Evolutionary conservation across 2,113 vertebrate species (phyloP), one percentile per base, ranked within the genome.

Genomic region (Tetrao urogallus): DNA sequence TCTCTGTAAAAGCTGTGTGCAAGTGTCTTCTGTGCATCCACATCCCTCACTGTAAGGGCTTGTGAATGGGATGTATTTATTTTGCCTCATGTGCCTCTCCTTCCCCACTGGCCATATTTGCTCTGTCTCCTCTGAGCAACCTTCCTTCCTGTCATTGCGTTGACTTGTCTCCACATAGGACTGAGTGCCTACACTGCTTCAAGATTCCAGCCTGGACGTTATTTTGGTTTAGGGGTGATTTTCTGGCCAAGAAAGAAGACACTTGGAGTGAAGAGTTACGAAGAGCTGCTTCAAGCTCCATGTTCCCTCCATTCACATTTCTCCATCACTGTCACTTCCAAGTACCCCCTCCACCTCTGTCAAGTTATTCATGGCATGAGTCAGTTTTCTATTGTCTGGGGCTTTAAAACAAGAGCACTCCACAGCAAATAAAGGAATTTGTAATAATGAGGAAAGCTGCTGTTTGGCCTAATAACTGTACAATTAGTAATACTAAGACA

Each of bases 401-500:
- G 36, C 83, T 87, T 94, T 96, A 90, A 90, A 65, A 60, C 38
- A 72, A 43, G 22, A 93, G 20, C 34, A 42, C 48, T 66, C 38
- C 77, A 61, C 58, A 82, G 54, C 78, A 92, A 95, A 90, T 72
- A 84, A 89, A 92, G 54, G 71, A 79, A 94, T 79, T 84, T 63
- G 58, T 86, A 71, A 67, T 90, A 92, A 93, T 63, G 78, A 95
- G 54, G 57, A 94, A 85, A 87, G 70, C 45, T 67, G 76, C 67
- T 70, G 58, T 91, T 94, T 92, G 89, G 78, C 86, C 74, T 93
- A 89, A 84, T 92, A 95, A 86, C 81, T 58, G 36, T 76, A 92
- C 94, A 92, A 93, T 93, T 96, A 90, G 74, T 93, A 94, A 89
- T 77, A 73, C 84, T 80, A 82, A 95, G 89, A 86, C 82, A 84